These are phyloP conservation scores for Glyphotaelius pellucidus DNA, from an alignment of 2,888 invertebrate genomes.

Conservation along the genomic window DNA sequence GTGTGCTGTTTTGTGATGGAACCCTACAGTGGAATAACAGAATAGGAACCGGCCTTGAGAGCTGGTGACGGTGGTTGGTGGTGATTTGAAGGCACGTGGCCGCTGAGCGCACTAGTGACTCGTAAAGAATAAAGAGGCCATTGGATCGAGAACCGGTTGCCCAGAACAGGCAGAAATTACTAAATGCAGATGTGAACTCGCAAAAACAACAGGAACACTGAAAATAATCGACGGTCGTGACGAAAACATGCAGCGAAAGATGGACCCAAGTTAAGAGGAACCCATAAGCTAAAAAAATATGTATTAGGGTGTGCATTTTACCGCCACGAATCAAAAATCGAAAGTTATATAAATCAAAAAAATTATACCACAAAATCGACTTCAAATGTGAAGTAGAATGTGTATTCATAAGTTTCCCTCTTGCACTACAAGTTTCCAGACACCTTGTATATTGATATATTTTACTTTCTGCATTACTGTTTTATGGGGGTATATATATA, in stretches of 20 bases:
- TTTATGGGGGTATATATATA: too few relatives aligned
- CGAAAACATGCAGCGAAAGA: background rate
- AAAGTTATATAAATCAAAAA: too few relatives aligned
- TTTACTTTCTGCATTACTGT: too few relatives aligned
- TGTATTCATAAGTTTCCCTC: too few relatives aligned
- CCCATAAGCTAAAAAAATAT: too few relatives aligned
- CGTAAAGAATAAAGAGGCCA: background rate
- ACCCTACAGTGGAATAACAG: background rate
- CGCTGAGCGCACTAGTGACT: background rate
- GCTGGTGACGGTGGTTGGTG: background rate
- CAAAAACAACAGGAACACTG: background rate
- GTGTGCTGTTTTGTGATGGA: too few relatives aligned
- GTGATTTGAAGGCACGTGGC: background rate
- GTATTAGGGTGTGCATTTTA: too few relatives aligned
- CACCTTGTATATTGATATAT: too few relatives aligned
- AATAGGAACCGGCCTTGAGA: constrained; percentile 7
- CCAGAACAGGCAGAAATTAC: background rate
- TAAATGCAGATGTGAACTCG: background rate
- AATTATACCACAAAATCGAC: too few relatives aligned
- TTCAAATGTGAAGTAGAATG: too few relatives aligned
- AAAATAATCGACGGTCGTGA: background rate
- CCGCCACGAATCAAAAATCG: too few relatives aligned
- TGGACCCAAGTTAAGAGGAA: background rate
- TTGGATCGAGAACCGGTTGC: background rate
- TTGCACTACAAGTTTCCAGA: too few relatives aligned